Conservation (phyloP, 2,797 vertebrate genomes). For the Macropus fuliginosus region DNA sequence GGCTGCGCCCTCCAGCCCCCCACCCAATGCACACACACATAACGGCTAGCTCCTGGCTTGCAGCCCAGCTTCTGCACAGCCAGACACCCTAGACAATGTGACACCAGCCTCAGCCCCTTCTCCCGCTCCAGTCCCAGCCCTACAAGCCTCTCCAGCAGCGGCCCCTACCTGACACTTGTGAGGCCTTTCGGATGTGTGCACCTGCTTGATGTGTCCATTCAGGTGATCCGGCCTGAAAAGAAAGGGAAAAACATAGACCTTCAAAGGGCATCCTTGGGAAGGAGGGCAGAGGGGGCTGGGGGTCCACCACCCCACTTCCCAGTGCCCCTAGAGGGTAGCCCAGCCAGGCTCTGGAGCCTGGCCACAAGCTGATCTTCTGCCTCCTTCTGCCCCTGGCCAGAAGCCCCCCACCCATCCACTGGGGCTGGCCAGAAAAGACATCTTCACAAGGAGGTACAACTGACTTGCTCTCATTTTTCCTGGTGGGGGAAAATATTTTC, state of each 20-base stretch:
- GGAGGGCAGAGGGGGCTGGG: not conserved
- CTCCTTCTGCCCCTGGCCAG: conserved; percentile 5
- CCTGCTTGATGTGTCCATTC: conserved; percentile 99
- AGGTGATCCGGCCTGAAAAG: conserved; percentile 96
- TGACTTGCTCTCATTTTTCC: conserved; percentile 80
- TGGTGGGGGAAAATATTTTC: conserved; percentile 81
- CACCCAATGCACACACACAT: not conserved
- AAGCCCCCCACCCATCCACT: conserved; percentile 54
- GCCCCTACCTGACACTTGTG: conserved; percentile 99
- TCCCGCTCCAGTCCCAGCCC: conserved; percentile 52
- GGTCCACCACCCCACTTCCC: not conserved
- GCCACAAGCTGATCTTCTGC: conserved; percentile 33
- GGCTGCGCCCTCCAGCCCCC: not conserved
- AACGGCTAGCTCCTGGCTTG: conserved; percentile 39
- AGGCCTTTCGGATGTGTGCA: conserved; percentile 99
- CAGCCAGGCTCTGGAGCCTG: conserved; percentile 38
- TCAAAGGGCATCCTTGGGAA: conserved; percentile 50
- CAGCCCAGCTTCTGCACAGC: conserved; percentile 36
- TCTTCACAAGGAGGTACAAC: conserved; percentile 72
- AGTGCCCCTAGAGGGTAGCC: not conserved
- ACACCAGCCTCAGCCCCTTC: conserved; percentile 8
- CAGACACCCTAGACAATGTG: not conserved
- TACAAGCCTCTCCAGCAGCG: conserved; percentile 50
- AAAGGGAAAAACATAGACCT: conserved; percentile 71
- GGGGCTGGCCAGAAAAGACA: conserved; percentile 24